These are phyloP conservation scores for Plutomurus gul DNA, from an alignment of 1,140 invertebrate species.

Conservation along the genomic window DNA sequence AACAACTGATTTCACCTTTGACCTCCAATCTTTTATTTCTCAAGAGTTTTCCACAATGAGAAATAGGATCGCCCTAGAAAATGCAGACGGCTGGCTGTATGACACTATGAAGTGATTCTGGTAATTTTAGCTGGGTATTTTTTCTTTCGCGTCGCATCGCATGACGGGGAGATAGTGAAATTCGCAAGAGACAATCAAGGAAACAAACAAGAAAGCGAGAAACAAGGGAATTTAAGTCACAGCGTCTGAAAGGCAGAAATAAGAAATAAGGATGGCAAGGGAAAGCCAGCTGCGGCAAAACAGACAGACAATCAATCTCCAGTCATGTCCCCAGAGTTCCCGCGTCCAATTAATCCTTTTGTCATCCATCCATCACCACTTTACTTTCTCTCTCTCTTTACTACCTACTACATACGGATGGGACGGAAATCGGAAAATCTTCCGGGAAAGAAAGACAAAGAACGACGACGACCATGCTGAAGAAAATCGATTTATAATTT, in stretches of 20 bases:
- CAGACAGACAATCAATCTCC: conserved; percentile 36
- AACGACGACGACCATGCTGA: background rate
- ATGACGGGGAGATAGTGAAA: background rate
- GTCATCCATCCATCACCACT: conserved; percentile 39
- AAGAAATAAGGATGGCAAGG: background rate
- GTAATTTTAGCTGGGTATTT: background rate
- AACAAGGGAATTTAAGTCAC: background rate
- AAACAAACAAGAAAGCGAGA: background rate
- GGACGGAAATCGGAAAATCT: background rate
- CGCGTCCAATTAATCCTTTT: conserved; percentile 45
- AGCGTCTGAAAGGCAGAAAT: background rate
- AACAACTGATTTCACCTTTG: background rate
- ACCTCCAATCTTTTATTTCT: background rate
- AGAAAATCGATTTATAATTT: background rate
- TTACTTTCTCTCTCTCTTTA: too few species aligned
- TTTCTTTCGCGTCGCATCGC: background rate
- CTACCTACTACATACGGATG: background rate
- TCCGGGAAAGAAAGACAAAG: background rate
- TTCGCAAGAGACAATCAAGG: background rate
- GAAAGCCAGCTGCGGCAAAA: background rate
- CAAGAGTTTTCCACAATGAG: background rate
- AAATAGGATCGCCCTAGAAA: background rate
- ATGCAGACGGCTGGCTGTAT: background rate
- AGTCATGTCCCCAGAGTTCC: conserved; percentile 6
- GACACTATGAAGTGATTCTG: background rate